A percentile compares a stretch with the other conserved stretches of the same genome.
Evolutionary conservation across 2,888 invertebrate species (phyloP).

Genomic region (Sphecodes monilicornis): DNA sequence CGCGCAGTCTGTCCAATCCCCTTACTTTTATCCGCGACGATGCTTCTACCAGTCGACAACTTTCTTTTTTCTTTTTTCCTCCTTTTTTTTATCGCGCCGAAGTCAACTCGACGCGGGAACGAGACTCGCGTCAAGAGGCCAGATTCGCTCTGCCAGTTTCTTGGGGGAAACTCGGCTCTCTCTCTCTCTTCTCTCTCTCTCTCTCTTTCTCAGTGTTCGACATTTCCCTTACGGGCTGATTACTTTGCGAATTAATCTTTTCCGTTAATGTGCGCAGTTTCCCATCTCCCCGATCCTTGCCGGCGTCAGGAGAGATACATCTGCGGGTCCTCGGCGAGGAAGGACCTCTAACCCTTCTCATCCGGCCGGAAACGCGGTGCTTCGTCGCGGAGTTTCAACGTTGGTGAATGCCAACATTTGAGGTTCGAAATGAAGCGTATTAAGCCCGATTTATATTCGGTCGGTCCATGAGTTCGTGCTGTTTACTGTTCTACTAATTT

Average conservation of each 20-base stretch:
- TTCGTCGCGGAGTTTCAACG: not conserved
- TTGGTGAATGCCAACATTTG: not conserved
- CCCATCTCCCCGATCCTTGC: not conserved
- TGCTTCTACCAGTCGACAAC: slow-evolving; percentile 30
- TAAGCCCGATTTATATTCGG: no score
- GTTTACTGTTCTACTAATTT: no score
- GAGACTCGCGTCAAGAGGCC: slow-evolving; percentile 38
- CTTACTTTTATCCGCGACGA: slow-evolving; percentile 50
- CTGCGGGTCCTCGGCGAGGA: not conserved
- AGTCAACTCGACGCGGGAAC: slow-evolving; percentile 12
- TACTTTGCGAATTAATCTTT: slow-evolving; percentile 63
- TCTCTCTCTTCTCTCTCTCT: not conserved
- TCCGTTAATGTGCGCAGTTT: slow-evolving; percentile 16
- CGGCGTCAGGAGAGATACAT: not conserved
- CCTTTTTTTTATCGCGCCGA: slow-evolving; percentile 35
- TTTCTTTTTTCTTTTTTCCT: not conserved
- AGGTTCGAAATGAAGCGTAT: not conserved
- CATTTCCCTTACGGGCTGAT: slow-evolving; percentile 43
- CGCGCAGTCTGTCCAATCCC: slow-evolving; percentile 60
- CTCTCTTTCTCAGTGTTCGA: not conserved
- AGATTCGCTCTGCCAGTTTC: slow-evolving; percentile 29
- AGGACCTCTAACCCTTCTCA: not conserved
- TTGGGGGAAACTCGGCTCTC: slow-evolving; percentile 25
- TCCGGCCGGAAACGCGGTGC: not conserved
- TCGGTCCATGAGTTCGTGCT: no score